A percentile compares a stretch with the other conserved stretches of the same genome.
Conservation (phyloP, 1,140 invertebrate genomes). For the Platyscapa corneri region DNA sequence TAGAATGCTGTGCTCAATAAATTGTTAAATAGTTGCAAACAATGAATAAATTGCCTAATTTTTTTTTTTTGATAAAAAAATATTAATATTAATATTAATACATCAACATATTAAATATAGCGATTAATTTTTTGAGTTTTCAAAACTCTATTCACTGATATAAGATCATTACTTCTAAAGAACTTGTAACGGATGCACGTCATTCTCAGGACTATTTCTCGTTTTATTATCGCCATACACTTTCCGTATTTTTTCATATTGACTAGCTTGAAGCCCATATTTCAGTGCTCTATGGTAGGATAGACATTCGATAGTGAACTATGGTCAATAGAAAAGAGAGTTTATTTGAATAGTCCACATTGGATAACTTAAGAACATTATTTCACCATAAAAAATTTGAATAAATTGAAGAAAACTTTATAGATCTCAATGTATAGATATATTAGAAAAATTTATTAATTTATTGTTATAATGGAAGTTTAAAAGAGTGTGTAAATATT, state of each 20-base stretch:
- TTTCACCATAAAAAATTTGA: background rate
- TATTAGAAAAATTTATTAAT: background rate
- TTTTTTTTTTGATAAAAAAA: too few relatives aligned
- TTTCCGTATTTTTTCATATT: background rate
- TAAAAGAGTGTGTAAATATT: background rate
- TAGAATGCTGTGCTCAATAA: too few relatives aligned
- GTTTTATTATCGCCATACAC: background rate
- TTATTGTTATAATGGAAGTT: background rate
- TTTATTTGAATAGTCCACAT: background rate
- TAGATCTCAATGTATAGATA: background rate
- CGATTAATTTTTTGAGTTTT: too few relatives aligned
- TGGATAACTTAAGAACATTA: background rate
- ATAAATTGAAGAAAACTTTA: background rate
- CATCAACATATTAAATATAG: too few relatives aligned
- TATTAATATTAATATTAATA: too few relatives aligned
- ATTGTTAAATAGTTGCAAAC: too few relatives aligned
- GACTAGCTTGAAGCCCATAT: background rate
- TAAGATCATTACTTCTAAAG: too few relatives aligned
- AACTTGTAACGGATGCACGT: background rate
- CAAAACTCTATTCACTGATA: too few relatives aligned
- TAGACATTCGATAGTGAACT: background rate
- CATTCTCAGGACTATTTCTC: too few relatives aligned
- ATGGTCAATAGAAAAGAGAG: background rate
- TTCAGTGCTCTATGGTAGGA: background rate
- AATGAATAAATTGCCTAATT: too few relatives aligned